phyloP scores from a whole-genome alignment of 1,140 invertebrate genomes.

The Drosophila tani region DNA sequence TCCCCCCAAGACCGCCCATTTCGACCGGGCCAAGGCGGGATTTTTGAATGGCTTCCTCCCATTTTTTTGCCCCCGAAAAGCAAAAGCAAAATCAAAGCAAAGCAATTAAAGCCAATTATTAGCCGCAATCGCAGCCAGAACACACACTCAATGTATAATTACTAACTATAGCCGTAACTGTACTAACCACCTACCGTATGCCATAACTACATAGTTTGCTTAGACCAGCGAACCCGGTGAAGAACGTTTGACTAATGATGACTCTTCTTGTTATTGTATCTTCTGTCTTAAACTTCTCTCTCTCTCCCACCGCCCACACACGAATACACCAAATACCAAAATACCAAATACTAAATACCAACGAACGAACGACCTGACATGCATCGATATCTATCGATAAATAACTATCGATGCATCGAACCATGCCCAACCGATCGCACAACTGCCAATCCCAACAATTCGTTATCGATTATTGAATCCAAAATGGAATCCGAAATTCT shows the following conservation, averaged over 20 bases:
- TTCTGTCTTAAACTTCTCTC: slow-evolving; percentile 83
- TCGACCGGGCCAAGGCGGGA: slow-evolving; percentile 18
- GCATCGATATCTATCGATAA: slow-evolving; percentile 42
- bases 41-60: slow-evolving; percentile 7
- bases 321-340: slow-evolving; percentile 24
- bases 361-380: slow-evolving; percentile 47
- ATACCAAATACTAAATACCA: slow-evolving; percentile 17
- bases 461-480: slow-evolving; percentile 2
- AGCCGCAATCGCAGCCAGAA: slow-evolving; percentile 17
- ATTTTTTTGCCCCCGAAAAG: background rate
- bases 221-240: slow-evolving; percentile 74
- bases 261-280: slow-evolving; percentile 83
- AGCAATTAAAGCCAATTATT: slow-evolving; percentile 8
- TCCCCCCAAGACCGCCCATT: slow-evolving; percentile 15
- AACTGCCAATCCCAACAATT: slow-evolving; percentile 53
- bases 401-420: slow-evolving; percentile 41
- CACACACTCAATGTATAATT: slow-evolving; percentile 54
- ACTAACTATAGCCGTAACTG: slow-evolving; percentile 46
- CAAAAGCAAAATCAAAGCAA: slow-evolving; percentile 29
- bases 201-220: slow-evolving; percentile 67
- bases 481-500: background rate
- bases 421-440: slow-evolving; percentile 67
- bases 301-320: slow-evolving; percentile 78
- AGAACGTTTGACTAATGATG: slow-evolving; percentile 79
- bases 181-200: slow-evolving; percentile 64